Base-by-base conservation (phyloP, 1,140 invertebrate genomes). In the Xylocopa sonorina region DNA sequence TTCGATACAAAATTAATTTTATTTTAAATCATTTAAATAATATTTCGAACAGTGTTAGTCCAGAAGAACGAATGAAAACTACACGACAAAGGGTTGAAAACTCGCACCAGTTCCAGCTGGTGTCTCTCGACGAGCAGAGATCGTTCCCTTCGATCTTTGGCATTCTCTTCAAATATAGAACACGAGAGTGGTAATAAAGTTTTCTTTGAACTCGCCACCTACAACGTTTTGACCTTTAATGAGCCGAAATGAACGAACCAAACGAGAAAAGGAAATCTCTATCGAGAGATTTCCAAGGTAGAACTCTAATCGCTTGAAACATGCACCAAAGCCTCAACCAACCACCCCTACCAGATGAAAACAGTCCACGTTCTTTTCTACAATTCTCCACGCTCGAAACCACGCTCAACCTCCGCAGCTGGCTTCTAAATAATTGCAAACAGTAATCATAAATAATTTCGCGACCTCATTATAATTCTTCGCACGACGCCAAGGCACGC, bases 181-280 rank as follows among this genome's bases (percentile, higher is more conserved):
- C 10, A 4, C 24, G 27, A 32, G 14, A 27, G 14, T 2, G 4
- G 7, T 1, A 0, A 18, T 16, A 14, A 18, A 48, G 27, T 12
- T 66, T 16, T 10, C 43, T 21, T 50, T 14, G 4, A 21, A 66
- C 4, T 29, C 43, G 27, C 41, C 43, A 48, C 27, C 41, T 66
- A 16, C 43, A 12, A 66, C 63, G 27, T 66, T 66, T 66, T 66
- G n/a, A n/a, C n/a, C n/a, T n/a, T n/a, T n/a, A 66, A 66, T 7
- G 63, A 66, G 27, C 29, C 63, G 10, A 66, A 66, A 50, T 41
- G 34, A 2, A n/a, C 6, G 38, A 12, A 10, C 3, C 21, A 21
- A 24, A 2, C 24, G 41, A 32, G 21, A 66, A 7, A 2, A 41
- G 14, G 27, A 29, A 16, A 24, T 32, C 34, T 27, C n/a, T 27